Base-by-base conservation (phyloP, 1,140 invertebrate species). In the Solenopsis invicta region DNA sequence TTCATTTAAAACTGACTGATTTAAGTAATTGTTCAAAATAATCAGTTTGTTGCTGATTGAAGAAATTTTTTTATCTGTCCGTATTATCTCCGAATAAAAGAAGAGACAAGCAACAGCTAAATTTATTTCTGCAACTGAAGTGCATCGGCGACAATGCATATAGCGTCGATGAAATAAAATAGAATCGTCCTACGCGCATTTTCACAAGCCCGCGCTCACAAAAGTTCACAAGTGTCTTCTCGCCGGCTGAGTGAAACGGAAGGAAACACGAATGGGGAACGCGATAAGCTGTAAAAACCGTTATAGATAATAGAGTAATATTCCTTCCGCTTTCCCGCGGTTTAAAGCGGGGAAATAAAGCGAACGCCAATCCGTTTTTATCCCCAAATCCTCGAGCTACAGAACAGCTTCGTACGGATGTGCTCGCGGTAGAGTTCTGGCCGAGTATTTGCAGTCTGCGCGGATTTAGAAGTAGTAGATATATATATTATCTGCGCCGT, bases 271-370 rank as follows among this genome's bases (percentile, higher is more conserved):
- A 74, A 84, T 62, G 45, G 41, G 24, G 3, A 62, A 62, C 54
- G 80, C 67, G 54, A 74, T 84, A 84, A 84, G 54, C 54, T 75
- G 78, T 81, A 75, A 84, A 84, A 84, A 61, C 80, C 69, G 41
- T 84, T 74, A 75, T 62, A 75, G 80, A 84, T 84, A 84, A 84
- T 75, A 74, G 69, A 84, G 80, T 61, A 61, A 84, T 75, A 75
- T 75, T 84, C 80, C 41, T 13, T 37, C 54, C 54, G 54, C 37
- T 56, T 45, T 61, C 16, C 29, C 41, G 54, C 54, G n/a, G n/a
- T 84, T 84, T 62, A 74, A 84, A 84, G 12, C 37, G 54, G n/a
- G 12, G 12, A 61, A 84, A 84, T 84, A 74, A 74, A 84, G 69
- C 67, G 41, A 18, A 59, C 67, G 67, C 54, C 69, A 84, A 84